Base-by-base conservation (phyloP, 2,797 vertebrate genomes). In the Alectoris magna region DNA sequence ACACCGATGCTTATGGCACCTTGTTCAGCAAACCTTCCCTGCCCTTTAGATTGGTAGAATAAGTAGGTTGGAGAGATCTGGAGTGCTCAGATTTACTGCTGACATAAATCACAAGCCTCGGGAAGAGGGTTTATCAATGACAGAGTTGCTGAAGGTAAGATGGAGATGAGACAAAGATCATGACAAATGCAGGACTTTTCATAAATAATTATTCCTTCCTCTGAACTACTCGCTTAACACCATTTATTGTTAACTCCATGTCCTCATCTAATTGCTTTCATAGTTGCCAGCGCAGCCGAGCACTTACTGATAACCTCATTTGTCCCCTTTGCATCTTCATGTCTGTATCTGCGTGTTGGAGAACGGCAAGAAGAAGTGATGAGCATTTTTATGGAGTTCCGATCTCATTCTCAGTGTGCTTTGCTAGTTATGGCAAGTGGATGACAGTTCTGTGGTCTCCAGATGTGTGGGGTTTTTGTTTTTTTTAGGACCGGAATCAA, bases 361-460 rank as follows among this genome's bases (percentile, higher is more conserved):
- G 2, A 10, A 6, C 0, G 5, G 41, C 55, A 38, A 34, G 53
- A 27, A 66, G 16, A 63, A 44, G 46, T 1, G n/a, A 9, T 36
- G 34, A 79, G 77, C 49, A 13, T 2, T 2, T 59, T 66, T 36
- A 19, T 59, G 53, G 84, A 62, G 23, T 6, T 59, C 74, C 68
- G 51, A 3, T 49, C 81, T 69, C 41, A 1, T n/a, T 77, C 69
- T 27, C n/a, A 11, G 43, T 4, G 2, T 29, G 2, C 12, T 14
- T 14, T 22, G 46, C 38, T 89, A 9, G 3, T 19, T 9, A 31
- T 69, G 76, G 43, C 72, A 59, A 31, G 12, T 6, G 29, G 43
- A 15, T 80, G 58, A 14, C 59, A 76, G 55, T 16, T 62, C 24
- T 27, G 46, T 21, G 31, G 10, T 13, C 49, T 29, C 34, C 16